phyloP scores from a whole-genome alignment of 2,113 vertebrate species.

The Hippotragus niger region DNA sequence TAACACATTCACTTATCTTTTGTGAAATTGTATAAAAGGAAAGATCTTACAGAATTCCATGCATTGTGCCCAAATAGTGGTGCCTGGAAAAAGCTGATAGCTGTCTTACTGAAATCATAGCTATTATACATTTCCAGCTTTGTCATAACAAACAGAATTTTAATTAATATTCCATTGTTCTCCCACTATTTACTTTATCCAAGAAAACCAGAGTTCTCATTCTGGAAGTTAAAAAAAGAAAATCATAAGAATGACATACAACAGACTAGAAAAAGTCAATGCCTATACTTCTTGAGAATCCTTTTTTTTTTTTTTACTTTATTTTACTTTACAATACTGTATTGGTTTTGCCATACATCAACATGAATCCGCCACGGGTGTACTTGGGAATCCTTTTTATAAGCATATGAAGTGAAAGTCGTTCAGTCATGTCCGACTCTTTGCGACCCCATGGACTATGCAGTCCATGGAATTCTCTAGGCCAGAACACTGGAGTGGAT shows the following conservation, averaged over 20 bases:
- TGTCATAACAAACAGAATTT: slow-evolving; percentile 1
- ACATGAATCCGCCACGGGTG: too few species aligned
- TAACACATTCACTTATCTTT: not conserved
- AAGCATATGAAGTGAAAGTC: not conserved
- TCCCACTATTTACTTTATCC: not conserved
- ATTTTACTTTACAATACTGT: too few species aligned
- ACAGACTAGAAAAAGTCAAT: not conserved
- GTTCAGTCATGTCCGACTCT: not conserved
- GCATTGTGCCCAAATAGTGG: not conserved
- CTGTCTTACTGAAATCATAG: not conserved
- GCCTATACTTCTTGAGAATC: not conserved
- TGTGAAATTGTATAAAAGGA: not conserved
- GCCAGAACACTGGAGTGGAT: not conserved
- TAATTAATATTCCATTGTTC: slow-evolving; percentile 37
- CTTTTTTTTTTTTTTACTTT: not conserved
- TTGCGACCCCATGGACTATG: not conserved
- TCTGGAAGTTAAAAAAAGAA: not conserved
- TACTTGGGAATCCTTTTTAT: not conserved
- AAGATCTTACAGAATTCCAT: not conserved
- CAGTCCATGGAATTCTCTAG: not conserved
- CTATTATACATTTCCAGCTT: not conserved
- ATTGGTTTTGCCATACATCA: too few species aligned
- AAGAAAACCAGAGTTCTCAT: slow-evolving; percentile 36
- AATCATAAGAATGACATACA: not conserved
- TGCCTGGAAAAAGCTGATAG: not conserved